Evolutionary conservation across 2,113 vertebrate species (phyloP), one percentile per base, ranked within the genome.

Genomic region (Zapus hudsonius): DNA sequence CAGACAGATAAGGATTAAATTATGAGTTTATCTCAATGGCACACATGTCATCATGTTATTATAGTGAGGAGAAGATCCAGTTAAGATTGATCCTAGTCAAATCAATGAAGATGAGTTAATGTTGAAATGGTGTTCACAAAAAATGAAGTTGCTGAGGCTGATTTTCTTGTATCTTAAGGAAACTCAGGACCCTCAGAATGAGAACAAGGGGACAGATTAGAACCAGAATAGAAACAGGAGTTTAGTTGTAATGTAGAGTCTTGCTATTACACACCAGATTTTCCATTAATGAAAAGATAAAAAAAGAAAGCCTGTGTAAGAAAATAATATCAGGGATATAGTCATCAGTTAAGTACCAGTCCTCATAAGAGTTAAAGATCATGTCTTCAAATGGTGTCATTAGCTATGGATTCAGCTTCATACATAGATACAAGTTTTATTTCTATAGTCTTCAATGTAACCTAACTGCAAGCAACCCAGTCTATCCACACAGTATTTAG

Each of bases 11-110:
- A 81, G 16, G 61, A 90, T 47, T 82, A 85, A 82, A 72, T 38
- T 59, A 16, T 61, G 23, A 40, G 84, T 57, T 72, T 92, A 92
- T 55, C 66, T 72, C 36, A 89, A 23, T 9, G 44, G 64, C 94
- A 25, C 4, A 36, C 52, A 52, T 61, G 73, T 59, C 38, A 83
- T 63, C 75, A 74, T 57, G 44, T 82, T 67, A 40, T 38, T 66
- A 86, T 7, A 90, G 29, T 2, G 57, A 87, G 20, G 57, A 87
- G 76, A 93, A 88, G 80, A 82, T 44, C 16, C 79, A 59, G 29
- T 59, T 38, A 47, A 88, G 80, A 90, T 42, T n/a, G 36, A 63
- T 76, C 29, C 13, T 22, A 83, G 61, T 36, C 40, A 29, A 2
- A 3, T 19, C 0, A 33, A 3, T 19, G 7, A 15, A 76, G 22